Evolutionary conservation across 2,113 vertebrate genomes (phyloP), one percentile per base, ranked within the genome.

Genomic region (Tachysurus vachellii): DNA sequence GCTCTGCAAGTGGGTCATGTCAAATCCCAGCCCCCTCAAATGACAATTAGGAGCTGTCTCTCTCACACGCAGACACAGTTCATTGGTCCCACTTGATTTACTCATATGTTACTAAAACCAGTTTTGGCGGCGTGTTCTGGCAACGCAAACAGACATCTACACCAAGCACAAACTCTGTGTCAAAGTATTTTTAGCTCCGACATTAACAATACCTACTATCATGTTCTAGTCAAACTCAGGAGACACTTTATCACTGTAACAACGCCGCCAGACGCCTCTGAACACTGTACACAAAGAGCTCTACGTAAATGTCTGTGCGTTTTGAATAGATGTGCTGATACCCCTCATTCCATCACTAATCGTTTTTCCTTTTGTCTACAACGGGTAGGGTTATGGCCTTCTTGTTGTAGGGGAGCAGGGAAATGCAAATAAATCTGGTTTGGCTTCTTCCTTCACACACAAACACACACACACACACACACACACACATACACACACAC

Each of bases 1-100:
- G 85, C 84, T 81, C 85, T 86, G 64, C 88, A 90, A 86, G 87
- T 90, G 85, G 89, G 89, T 86, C 87, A 86, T 75, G 89, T 90
- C 89, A 86, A 86, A 88, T 70, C 83, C 70, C 80, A 13, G 75
- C 70, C 68, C 79, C 56, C 80, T 53, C 64, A 85, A 88, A 77
- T 85, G 87, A 87, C 81, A 82, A 81, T 82, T 88, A 88, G 73
- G 85, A 83, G 88, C 82, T 42, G 80, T 82, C 87, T 83, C 88
- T 82, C 50, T 56, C 53, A 76, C 62, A 59, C 59, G n/a, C 31
- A 42, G 19, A 36, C 73, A 85, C 66, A 62, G 61, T 59, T 62
- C 64, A 80, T 47, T 82, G 54, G 59, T 82, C 57, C 57, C 59
- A 64, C 73, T 80, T 62, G 42, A 57, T 77, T 80, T n/a, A 80